Conservation (phyloP, 2,113 vertebrate species). For the Pica pica region DNA sequence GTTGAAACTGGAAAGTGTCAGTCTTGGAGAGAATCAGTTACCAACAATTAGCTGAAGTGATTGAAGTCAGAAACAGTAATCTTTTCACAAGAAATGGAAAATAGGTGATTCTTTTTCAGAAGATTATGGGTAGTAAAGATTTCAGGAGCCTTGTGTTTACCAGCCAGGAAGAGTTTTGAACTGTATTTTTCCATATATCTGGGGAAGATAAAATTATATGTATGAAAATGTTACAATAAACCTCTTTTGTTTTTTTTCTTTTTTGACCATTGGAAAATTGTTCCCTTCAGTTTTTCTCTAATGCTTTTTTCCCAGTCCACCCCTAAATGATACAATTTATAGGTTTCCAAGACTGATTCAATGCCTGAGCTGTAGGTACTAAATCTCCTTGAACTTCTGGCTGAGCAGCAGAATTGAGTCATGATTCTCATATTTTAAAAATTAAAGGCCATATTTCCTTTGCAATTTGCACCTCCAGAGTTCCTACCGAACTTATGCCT, state of each 20-base stretch:
- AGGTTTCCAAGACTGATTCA: not conserved
- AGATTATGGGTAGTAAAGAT: not conserved
- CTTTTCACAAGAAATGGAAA: not conserved
- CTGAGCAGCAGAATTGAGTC: not conserved
- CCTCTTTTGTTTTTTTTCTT: no score
- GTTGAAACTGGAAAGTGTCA: not conserved
- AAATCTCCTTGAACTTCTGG: constrained; percentile 1
- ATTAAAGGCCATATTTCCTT: not conserved
- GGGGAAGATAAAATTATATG: not conserved
- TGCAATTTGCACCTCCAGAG: not conserved
- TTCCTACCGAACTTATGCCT: not conserved
- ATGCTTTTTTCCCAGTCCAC: not conserved
- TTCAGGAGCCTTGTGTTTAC: not conserved
- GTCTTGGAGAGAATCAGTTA: not conserved
- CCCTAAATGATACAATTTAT: not conserved
- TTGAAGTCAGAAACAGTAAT: not conserved
- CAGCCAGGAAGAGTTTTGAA: not conserved
- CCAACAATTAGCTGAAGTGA: not conserved
- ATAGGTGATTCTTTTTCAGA: not conserved
- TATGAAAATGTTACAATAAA: not conserved
- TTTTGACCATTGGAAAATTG: not conserved
- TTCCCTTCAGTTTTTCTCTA: not conserved
- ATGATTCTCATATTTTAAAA: not conserved
- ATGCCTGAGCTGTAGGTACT: not conserved
- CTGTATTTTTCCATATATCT: not conserved